Evolutionary conservation across 2,888 invertebrate genomes (phyloP), one percentile per base, ranked within the genome.

Genomic region (Megastigmus dorsalis): DNA sequence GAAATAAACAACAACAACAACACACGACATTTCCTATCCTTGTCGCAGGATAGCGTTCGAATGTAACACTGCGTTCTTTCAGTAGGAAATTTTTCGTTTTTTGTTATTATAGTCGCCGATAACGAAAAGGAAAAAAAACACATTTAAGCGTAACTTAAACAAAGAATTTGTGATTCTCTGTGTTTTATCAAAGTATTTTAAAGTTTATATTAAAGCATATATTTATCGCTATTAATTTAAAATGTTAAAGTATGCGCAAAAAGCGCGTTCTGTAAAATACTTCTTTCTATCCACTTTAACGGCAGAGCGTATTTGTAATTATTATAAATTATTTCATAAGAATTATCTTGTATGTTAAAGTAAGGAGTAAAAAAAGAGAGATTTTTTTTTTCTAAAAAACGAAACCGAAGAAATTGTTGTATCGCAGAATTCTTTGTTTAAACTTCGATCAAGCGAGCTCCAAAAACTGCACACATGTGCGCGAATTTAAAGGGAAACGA

Each of bases 111-210:
- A n/a, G 9, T 60, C 60, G 45, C 6, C 43, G 6, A 45, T 33
- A 57, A 18, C 13, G 33, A 7, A 55, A 59, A 52, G n/a, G n/a
- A n/a, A n/a, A n/a, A n/a, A n/a, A n/a, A n/a, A n/a, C n/a, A n/a
- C n/a, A n/a, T n/a, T 69, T 6, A 55, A 28, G 41, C 57, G 54
- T 20, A 57, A 70, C 50, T 68, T 68, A 43, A 70, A 70, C 60
- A 60, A 75, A 60, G 60, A 75, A 75, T 75, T 66, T 66, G 70
- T 60, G 66, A 73, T 67, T 60, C 36, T 26, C 36, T 66, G 41
- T 63, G n/a, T 36, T 36, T n/a, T 28, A 48, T 13, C 2, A 72
- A 66, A 73, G 66, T 73, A 59, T 66, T 59, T 57, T 38, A 45
- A 41, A 30, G 50, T 33, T 70, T 43, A 54, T 26, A 20, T 54